Evolutionary conservation across 2,888 invertebrate genomes (phyloP).

Genomic region (Morinoia aosen): DNA sequence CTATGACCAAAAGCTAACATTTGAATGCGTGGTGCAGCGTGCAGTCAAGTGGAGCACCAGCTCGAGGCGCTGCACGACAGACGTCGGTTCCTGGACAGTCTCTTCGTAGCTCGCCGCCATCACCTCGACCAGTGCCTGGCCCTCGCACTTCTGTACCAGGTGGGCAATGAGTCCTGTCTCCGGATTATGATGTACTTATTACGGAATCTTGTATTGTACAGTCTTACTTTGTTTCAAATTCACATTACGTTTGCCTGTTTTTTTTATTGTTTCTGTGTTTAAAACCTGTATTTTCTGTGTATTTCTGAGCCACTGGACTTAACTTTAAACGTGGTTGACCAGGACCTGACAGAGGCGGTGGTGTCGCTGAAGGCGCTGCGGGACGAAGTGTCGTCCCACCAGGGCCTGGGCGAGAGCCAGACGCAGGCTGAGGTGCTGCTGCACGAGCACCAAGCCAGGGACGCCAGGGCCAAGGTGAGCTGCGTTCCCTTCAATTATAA

Average conservation of each 20-base stretch:
- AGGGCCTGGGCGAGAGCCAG: constrained; percentile 79
- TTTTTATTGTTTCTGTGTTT: constrained; percentile 31
- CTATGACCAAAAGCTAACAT: background rate
- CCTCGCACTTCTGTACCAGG: constrained; percentile 78
- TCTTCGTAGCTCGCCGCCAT: constrained; percentile 75
- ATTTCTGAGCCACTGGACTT: no score
- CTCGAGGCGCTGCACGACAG: constrained; percentile 83
- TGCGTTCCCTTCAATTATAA: background rate
- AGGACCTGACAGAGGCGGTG: constrained; percentile 66
- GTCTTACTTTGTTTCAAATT: background rate
- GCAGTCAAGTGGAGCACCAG: constrained; percentile 82
- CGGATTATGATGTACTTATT: background rate
- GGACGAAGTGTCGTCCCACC: constrained; percentile 63
- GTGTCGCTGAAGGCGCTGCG: constrained; percentile 60
- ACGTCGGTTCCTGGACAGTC: constrained; percentile 79
- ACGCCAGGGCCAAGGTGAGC: constrained; percentile 80
- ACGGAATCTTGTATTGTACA: background rate
- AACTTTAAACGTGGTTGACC: background rate
- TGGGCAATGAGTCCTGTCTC: background rate
- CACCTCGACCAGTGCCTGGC: constrained; percentile 85
- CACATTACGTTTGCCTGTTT: background rate
- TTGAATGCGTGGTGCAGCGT: constrained; percentile 72
- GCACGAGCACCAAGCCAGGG: constrained; percentile 80
- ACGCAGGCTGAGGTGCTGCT: constrained; percentile 79
- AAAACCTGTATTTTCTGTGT: background rate